Evolutionary conservation across 2,113 vertebrate species (phyloP).

Genomic region (Halcyon senegalensis): DNA sequence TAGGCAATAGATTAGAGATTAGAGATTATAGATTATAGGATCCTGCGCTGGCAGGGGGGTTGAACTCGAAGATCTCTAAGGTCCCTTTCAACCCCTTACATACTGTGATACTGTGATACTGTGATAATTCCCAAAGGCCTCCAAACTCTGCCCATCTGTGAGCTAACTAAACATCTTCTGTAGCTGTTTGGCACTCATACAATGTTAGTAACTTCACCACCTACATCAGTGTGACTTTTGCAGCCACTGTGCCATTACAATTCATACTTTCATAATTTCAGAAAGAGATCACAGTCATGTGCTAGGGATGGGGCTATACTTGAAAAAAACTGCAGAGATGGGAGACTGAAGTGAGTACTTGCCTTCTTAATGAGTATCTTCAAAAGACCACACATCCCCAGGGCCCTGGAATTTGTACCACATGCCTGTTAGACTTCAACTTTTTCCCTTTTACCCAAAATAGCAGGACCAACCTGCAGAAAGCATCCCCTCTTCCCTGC

Average conservation of each 20-base stretch:
- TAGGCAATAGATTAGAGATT: too few species aligned
- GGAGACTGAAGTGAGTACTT: not conserved
- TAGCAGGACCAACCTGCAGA: not conserved
- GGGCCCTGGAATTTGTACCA: not conserved
- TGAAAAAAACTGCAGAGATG: not conserved
- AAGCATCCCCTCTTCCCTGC: not conserved
- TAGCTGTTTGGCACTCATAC: not conserved
- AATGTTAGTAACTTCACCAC: not conserved
- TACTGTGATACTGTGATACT: too few species aligned
- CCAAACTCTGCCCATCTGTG: not conserved
- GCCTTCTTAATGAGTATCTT: not conserved
- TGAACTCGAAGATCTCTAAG: too few species aligned
- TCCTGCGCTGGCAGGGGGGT: too few species aligned
- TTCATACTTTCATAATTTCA: not conserved
- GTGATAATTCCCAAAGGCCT: not conserved
- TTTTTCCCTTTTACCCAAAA: not conserved
- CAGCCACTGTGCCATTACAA: not conserved
- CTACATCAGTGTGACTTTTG: not conserved
- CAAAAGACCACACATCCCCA: not conserved
- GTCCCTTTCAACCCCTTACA: too few species aligned
- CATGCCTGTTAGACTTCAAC: not conserved
- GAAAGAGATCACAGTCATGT: not conserved
- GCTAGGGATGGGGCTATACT: not conserved
- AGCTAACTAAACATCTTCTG: not conserved
- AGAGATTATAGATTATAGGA: too few species aligned